Base-by-base conservation (phyloP, 92 coral and sea anemone genomes). In the Epizoanthus rinbou region DNA sequence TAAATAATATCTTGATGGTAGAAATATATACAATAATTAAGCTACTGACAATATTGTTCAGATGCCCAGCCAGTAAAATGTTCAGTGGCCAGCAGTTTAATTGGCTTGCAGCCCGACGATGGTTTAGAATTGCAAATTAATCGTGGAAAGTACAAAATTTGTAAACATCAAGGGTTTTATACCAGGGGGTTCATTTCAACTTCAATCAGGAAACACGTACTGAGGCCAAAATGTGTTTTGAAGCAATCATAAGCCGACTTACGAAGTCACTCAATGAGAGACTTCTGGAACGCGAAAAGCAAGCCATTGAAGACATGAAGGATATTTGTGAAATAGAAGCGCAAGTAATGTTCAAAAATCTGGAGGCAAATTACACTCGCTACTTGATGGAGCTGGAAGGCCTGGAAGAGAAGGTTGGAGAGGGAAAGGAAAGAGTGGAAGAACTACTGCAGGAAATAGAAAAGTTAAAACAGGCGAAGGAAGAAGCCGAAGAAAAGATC, bases 241-340 rank as follows among this genome's bases (percentile, higher is more conserved):
- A 54, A 47, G 74, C 85, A 15, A 68, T 81, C 52, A 41, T 81
- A 53, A 81, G 53, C 22, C 59, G 63, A 4, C 50, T 35, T 25
- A 47, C 91, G 73, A 93, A 91, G 47, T 79, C 86, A 33, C 82
- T 96, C 19, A 96, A 90, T 76, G 97, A 90, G n/a, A 96, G 90
- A 85, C 86, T 96, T 64, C 82, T 90, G 75, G 73, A 90, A 74
- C 89, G 89, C 45, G 87, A 88, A 71, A 64, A 78, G 57, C 80
- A 84, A 25, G 94, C 90, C 35, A 86, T 96, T 21, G 52, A 45
- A 18, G 91, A 84, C 65, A 80, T 90, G 87, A 85, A 93, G 47
- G 85, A 85, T 71, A 84, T 85, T 35, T 96, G 94, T 63, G 86
- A 88, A 75, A 84, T 71, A 21, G 88, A 91, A 64, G 83, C 79